phyloP scores from a whole-genome alignment of 2,888 invertebrate species.

The Caenorhabditis macrosperma region DNA sequence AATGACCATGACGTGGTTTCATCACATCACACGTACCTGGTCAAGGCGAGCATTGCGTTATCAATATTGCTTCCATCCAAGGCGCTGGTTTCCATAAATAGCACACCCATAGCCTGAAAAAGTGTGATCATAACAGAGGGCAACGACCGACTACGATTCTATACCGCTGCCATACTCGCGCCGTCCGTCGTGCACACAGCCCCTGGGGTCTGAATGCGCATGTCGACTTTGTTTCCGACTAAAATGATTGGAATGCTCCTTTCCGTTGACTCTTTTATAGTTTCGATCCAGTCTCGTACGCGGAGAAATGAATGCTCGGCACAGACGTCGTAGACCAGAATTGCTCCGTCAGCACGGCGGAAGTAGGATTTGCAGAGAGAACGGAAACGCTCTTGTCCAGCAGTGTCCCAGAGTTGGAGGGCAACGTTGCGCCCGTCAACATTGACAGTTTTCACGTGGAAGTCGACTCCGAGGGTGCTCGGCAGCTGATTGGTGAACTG shows the following conservation, averaged over 20 bases:
- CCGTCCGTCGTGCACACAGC: conserved; percentile 66
- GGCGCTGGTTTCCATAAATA: conserved; percentile 77
- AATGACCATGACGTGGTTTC: background rate
- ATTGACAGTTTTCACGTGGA: conserved; percentile 83
- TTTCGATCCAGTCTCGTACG: conserved; percentile 84
- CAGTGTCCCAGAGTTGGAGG: conserved; percentile 84
- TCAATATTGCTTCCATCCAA: conserved; percentile 76
- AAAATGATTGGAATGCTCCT: conserved; percentile 83
- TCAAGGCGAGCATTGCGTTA: conserved; percentile 70
- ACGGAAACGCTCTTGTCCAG: conserved; percentile 84
- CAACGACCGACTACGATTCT: conserved; percentile 12
- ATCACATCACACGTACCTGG: conserved; percentile 62
- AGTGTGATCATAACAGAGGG: background rate
- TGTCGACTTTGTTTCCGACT: conserved; percentile 84
- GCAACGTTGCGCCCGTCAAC: conserved; percentile 83
- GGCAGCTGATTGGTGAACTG: conserved; percentile 83
- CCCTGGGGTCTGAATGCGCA: conserved; percentile 80
- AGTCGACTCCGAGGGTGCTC: conserved; percentile 84
- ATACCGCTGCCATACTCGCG: conserved; percentile 69
- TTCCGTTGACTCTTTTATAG: conserved; percentile 83
- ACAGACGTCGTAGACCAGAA: conserved; percentile 84
- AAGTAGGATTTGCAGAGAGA: conserved; percentile 85
- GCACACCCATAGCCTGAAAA: conserved; percentile 70
- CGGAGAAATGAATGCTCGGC: conserved; percentile 84
- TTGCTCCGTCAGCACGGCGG: conserved; percentile 84